These are phyloP conservation scores for Temnothorax rugatulus DNA, from an alignment of 2,888 invertebrate species.

Conservation along the genomic window DNA sequence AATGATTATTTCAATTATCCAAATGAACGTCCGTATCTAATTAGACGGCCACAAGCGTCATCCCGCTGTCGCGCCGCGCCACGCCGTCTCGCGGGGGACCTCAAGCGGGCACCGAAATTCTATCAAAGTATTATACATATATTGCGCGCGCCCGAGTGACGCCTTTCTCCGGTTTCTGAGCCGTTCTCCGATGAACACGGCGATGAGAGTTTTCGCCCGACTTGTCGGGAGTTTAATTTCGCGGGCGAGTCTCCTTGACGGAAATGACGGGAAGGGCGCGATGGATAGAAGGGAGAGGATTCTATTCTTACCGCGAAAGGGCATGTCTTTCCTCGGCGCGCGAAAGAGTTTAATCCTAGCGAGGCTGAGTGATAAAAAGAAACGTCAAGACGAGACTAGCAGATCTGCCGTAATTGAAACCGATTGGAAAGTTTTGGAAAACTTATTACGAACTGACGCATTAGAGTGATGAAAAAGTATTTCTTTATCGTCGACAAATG, in stretches of 20 bases:
- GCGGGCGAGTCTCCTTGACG: constrained; percentile 51
- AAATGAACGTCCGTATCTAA: constrained; percentile 74
- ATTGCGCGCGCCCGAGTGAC: constrained; percentile 59
- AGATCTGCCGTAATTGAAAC: constrained; percentile 44
- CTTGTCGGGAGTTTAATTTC: constrained; percentile 80
- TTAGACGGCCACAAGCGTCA: constrained; percentile 45
- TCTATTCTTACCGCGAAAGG: constrained; percentile 62
- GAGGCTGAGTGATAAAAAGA: constrained; percentile 59
- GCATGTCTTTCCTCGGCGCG: constrained; percentile 42
- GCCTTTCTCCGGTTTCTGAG: constrained; percentile 54
- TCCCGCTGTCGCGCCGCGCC: constrained; percentile 13
- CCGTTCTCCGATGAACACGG: constrained; percentile 69
- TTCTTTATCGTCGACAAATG: background rate
- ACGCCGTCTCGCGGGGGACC: constrained; percentile 42
- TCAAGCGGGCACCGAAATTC: constrained; percentile 62
- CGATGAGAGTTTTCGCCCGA: constrained; percentile 80
- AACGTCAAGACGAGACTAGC: constrained; percentile 23
- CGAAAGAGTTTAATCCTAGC: constrained; percentile 55
- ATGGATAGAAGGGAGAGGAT: constrained; percentile 24
- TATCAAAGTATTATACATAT: constrained; percentile 71
- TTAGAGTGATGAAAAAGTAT: constrained; percentile 6
- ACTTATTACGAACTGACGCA: constrained; percentile 46
- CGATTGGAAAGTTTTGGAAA: constrained; percentile 41
- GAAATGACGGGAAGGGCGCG: constrained; percentile 29
- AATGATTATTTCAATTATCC: constrained; percentile 83